Percentiles rank a stretch among this genome's conserved stretches.
Conservation (phyloP, 2,113 vertebrate species). For the Seriola dumerili region DNA sequence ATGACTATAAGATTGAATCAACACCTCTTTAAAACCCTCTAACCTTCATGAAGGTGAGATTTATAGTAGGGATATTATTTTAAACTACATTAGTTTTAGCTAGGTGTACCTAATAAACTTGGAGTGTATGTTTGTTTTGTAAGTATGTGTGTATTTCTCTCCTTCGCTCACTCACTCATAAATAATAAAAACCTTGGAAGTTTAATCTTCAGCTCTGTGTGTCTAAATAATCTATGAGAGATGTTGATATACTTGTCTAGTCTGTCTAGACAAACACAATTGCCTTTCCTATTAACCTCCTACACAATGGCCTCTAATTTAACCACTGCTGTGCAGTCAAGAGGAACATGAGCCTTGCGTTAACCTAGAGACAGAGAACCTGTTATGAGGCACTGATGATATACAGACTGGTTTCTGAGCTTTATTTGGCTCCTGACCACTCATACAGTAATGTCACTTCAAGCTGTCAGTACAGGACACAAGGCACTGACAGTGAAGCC, state of each 20-base stretch:
- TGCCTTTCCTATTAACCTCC: constrained; percentile 5
- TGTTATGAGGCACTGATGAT: not conserved
- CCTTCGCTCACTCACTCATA: not conserved
- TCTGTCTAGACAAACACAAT: constrained; percentile 7
- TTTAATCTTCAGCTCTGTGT: not conserved
- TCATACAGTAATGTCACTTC: constrained; percentile 7
- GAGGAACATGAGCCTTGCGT: not conserved
- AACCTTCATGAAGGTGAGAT: not conserved
- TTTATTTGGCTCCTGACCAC: not conserved
- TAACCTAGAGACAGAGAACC: constrained; percentile 1
- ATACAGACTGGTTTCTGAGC: not conserved
- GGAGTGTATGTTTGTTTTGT: not conserved
- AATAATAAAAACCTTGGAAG: not conserved
- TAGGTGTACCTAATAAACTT: not conserved
- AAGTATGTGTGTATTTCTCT: not conserved
- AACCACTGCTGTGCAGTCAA: not conserved
- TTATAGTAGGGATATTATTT: not conserved
- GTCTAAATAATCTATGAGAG: not conserved
- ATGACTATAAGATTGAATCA: not conserved
- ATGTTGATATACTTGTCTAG: not conserved
- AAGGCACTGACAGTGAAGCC: not conserved
- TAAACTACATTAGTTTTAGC: not conserved
- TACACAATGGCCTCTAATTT: not conserved
- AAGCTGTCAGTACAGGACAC: constrained; percentile 6
- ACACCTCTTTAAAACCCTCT: not conserved